Base-by-base conservation (phyloP, 2,113 vertebrate genomes). In the Dasypus novemcinctus region DNA sequence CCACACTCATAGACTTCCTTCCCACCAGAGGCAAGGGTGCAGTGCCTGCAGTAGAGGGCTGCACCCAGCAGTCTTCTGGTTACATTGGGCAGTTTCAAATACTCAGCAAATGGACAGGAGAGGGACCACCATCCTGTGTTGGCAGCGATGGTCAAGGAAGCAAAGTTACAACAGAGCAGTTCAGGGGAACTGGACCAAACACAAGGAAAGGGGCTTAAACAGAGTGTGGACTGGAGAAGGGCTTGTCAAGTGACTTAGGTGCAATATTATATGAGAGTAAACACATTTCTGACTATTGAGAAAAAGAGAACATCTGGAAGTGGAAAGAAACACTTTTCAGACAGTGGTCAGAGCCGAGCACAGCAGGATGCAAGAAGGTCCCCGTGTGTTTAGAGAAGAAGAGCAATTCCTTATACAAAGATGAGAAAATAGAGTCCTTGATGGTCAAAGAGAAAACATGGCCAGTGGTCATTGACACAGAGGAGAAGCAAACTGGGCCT, bases 41-140 rank as follows among this genome's bases (percentile, higher is more conserved):
- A 15, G 84, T 5, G 36, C 38, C 38, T n/a, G 33, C 21, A 10
- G 8, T 5, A 31, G 43, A 57, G 38, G 10, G 25, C 36, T 66
- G n/a, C 31, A 12, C 64, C 61, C 76, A 23, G 21, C 33, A 71
- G 68, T 25, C 25, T 59, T 59, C 74, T 78, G 78, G 57, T 41
- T 76, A 85, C 6, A 36, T 17, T 0, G 0, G 29, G 59, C 54
- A 63, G 25, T 82, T 88, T 86, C 41, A 63, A 80, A 54, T 68
- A 36, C 64, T 36, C 15, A 63, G 41, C 18, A 49, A 63, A 66
- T 66, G 41, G 10, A 7, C 20, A 27, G 21, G 41, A 13, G 52
- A 72, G 25, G 33, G 12, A 63, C 72, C 87, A 89, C 76, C 74
- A 75, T 94, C 79, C 92, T 87, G 49, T 76, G 74, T 41, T 79